Evolutionary conservation across 2,888 invertebrate genomes (phyloP).

Genomic region (Mesochorus sp.): DNA sequence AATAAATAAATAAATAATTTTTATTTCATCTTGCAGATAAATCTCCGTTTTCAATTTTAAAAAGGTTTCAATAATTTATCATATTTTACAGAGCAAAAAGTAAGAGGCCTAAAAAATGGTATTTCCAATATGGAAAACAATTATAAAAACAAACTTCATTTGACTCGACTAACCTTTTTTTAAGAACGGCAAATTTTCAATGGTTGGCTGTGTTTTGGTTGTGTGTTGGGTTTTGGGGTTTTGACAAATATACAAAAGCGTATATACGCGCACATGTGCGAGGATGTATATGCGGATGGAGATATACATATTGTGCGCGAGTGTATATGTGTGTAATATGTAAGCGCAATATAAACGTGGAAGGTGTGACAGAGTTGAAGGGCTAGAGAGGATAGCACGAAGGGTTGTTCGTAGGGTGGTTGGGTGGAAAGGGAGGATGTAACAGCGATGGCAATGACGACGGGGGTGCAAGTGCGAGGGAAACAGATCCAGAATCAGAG

Average conservation of each 20-base stretch:
- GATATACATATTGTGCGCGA: background rate
- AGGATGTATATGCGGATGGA: conserved; percentile 4
- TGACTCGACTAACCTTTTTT: too few species aligned
- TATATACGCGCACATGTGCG: conserved; percentile 24
- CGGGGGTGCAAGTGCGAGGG: conserved; percentile 18
- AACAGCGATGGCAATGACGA: conserved; percentile 42
- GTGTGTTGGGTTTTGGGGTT: conserved; percentile 38
- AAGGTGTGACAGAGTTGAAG: conserved; percentile 42
- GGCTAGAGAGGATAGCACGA: conserved; percentile 17
- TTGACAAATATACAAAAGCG: conserved; percentile 42
- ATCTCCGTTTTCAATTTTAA: too few species aligned
- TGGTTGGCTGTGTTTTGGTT: too few species aligned
- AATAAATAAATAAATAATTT: too few species aligned
- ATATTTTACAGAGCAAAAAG: conserved; percentile 10
- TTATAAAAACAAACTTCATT: too few species aligned
- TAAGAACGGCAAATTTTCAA: too few species aligned
- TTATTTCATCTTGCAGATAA: too few species aligned
- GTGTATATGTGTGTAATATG: conserved; percentile 2
- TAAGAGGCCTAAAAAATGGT: conserved; percentile 27
- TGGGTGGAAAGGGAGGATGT: conserved; percentile 63
- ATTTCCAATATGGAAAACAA: conserved; percentile 43
- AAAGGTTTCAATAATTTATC: too few species aligned
- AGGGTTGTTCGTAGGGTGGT: conserved; percentile 63
- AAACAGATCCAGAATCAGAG: conserved; percentile 1
- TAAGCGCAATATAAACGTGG: conserved; percentile 23